A percentile compares a stretch with the other conserved stretches of the same genome.
These are phyloP conservation scores for Phylloscopus whistleri DNA, from an alignment of 2,113 vertebrate genomes.

Conservation along the genomic window DNA sequence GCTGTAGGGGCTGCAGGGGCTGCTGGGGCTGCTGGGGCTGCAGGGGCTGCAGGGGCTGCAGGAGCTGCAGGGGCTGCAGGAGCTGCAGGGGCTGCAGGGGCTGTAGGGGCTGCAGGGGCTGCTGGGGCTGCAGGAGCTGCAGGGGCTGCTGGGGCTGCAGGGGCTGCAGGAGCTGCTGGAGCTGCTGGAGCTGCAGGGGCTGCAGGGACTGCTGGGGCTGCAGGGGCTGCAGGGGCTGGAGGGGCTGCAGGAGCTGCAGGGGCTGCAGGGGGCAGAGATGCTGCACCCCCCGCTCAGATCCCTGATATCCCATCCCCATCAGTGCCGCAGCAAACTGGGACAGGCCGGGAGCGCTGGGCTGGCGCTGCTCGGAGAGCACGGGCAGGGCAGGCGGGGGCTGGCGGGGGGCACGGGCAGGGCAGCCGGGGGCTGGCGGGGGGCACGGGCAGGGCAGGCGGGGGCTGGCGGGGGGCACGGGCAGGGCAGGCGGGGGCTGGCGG, in stretches of 20 bases:
- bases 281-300: accelerated
- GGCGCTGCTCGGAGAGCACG: accelerated
- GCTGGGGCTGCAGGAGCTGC: background rate
- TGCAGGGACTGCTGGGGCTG: too few species aligned
- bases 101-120: too few species aligned
- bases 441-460: background rate
- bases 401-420: background rate
- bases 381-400: background rate
- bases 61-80: too few species aligned
- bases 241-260: background rate
- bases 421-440: too few species aligned
- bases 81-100: too few species aligned
- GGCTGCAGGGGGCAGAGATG: background rate
- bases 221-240: too few species aligned
- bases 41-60: too few species aligned
- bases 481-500: background rate
- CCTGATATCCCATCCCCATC: background rate
- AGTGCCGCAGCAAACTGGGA: background rate
- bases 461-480: background rate
- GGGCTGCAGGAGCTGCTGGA: too few species aligned
- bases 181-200: too few species aligned
- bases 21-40: too few species aligned
- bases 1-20: background rate
- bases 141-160: background rate
- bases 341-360: accelerated